Evolutionary conservation across 1,140 invertebrate genomes (phyloP), one percentile per base, ranked within the genome.

Genomic region (Drosophila sturtevanti): DNA sequence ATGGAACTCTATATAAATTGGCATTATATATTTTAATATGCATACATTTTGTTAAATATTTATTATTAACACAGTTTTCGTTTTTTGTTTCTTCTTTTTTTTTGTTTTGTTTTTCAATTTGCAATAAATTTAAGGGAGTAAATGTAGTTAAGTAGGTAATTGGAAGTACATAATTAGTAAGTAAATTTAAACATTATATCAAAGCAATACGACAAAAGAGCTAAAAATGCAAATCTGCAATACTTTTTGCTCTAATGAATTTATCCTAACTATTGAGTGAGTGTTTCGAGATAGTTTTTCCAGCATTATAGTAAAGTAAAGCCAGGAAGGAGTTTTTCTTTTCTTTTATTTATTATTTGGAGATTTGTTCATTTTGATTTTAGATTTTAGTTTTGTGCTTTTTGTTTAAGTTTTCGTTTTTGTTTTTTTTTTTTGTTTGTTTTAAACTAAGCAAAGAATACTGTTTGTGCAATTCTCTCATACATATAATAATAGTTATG

Each of bases 391-490:
- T 18, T 18, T 0, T 44, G 14, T 44, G 41, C 27, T 31, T 31
- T 31, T 31, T 4, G 27, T 31, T 31, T 31, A 6, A 4, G 5
- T 31, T 31, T 31, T 4, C 0, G 5, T 31, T 31, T 31, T 31
- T 31, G 5, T 31, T 31, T 31, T 4, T 1, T 31, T 31, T 31
- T 31, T 31, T 31, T 7, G 5, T 31, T 31, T 31, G 27, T 31
- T 31, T 52, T 81, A 63, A 87, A 87, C 79, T 87, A 87, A 87
- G 82, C 84, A 87, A 87, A 87, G 16, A 87, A 86, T 89, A 87
- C 84, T 89, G 84, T 87, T 84, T 87, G 82, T 87, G 82, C 82
- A 82, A 82, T 82, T 87, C 80, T 87, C 82, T 71, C 74, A 48
- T 62, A 54, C 74, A 48, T 62, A 54, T 64, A 72, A 69, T 75